Percentiles rank a stretch among this genome's conserved stretches.
phyloP scores from a whole-genome alignment of 1,140 invertebrate species.

The Drosophila simulans region DNA sequence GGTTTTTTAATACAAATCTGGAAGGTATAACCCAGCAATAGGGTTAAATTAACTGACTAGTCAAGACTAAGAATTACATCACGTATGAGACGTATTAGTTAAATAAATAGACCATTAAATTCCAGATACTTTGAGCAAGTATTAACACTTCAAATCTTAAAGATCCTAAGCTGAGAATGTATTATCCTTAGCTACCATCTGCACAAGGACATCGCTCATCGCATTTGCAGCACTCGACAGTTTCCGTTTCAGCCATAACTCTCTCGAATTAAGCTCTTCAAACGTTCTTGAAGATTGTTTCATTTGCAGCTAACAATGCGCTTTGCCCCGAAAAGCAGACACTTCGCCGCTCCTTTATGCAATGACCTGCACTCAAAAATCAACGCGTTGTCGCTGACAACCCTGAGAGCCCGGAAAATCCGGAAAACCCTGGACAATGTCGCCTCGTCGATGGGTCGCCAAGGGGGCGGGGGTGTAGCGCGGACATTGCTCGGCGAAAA shows the following conservation, averaged over 20 bases:
- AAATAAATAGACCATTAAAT: no score
- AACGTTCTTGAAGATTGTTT: conserved; percentile 33
- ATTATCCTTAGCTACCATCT: background rate
- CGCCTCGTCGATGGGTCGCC: conserved; percentile 11
- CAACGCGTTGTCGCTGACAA: conserved; percentile 32
- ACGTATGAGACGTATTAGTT: no score
- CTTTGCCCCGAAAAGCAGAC: conserved; percentile 21
- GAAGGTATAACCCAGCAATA: no score
- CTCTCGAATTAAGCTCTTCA: conserved; percentile 30
- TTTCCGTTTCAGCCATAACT: conserved; percentile 42
- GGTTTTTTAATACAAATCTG: background rate
- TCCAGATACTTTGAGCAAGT: no score
- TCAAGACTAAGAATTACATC: no score
- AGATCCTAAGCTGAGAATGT: background rate
- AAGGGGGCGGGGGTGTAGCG: background rate
- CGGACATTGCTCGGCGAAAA: conserved; percentile 54
- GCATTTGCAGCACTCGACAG: conserved; percentile 14
- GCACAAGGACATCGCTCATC: conserved; percentile 19
- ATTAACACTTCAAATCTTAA: background rate
- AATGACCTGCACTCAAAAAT: conserved; percentile 66
- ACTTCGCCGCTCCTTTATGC: conserved; percentile 48
- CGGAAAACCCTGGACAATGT: conserved; percentile 61
- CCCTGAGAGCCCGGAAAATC: conserved; percentile 29
- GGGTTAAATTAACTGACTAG: background rate
- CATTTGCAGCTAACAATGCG: conserved; percentile 39